phyloP scores from a whole-genome alignment of 2,113 vertebrate genomes.

The Sylvicapra grimmia region DNA sequence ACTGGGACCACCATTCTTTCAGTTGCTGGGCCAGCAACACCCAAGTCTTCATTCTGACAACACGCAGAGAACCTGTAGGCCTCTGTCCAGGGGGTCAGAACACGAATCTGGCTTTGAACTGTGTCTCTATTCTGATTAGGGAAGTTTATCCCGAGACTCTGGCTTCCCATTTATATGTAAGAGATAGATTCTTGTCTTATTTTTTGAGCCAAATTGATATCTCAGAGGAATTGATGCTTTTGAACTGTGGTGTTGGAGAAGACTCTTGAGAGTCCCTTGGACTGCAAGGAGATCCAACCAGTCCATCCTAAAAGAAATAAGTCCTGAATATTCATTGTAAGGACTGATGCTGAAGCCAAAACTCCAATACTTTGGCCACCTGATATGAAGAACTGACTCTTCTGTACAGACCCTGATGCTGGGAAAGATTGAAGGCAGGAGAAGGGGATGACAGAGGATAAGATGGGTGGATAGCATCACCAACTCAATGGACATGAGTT shows the following conservation, averaged over 20 bases:
- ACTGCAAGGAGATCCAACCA: not conserved
- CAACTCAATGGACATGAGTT: not conserved
- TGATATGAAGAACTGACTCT: not conserved
- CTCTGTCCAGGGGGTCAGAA: not conserved
- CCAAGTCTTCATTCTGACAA: not conserved
- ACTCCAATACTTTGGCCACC: not conserved
- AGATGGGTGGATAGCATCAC: not conserved
- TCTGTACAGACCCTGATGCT: not conserved
- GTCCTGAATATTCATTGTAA: not conserved
- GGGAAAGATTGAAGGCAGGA: not conserved
- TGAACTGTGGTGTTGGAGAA: not conserved
- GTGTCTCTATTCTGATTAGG: not conserved
- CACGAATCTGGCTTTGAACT: not conserved
- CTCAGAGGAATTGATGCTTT: not conserved
- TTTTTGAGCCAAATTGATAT: not conserved
- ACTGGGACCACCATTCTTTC: not conserved
- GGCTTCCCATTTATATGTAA: not conserved
- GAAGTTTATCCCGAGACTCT: not conserved
- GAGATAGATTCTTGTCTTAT: not conserved
- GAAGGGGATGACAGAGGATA: not conserved
- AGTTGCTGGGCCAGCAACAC: not conserved
- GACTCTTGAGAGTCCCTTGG: not conserved
- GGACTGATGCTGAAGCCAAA: not conserved
- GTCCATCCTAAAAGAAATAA: not conserved
- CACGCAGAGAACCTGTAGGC: not conserved